Base-by-base conservation (phyloP, 2,888 invertebrate species). In the Chalcis sispes region DNA sequence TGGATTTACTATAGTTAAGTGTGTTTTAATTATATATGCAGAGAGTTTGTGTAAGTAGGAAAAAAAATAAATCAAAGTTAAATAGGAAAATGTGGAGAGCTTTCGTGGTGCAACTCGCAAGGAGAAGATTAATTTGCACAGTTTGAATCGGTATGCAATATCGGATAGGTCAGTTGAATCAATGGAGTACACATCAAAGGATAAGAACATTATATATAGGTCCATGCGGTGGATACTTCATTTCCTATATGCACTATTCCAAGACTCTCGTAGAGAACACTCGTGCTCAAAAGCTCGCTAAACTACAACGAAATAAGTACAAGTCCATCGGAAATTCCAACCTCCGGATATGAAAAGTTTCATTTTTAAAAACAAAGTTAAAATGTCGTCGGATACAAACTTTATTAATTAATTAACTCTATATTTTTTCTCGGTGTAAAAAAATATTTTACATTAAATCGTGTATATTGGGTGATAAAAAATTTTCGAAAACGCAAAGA, bases 151-250 rank as follows among this genome's bases (percentile, higher is more conserved):
- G 56, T 48, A 20, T 18, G 64, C 64, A 72, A 65, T 72, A 64
- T 54, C 56, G 54, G 48, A 5, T 32, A 36, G 64, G 46, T 48
- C 48, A 56, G 61, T 76, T 66, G 50, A 77, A 66, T 75, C 75
- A 75, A 78, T 81, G 79, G 76, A 72, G 62, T 58, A 52, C 52
- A 65, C 72, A 46, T 72, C 72, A 72, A 72, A 72, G 72, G 72
- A 56, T 25, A 25, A 48, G 58, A 69, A 46, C 58, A 69, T 58
- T 58, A 56, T n/a, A 36, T 46, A 40, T 46, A 64, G 48, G 23
- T 32, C 58, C 32, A 20, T 23, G 32, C 4, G 5, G 18, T 23
- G n/a, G 46, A 56, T 69, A 46, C 58, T 58, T 32, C 29, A 58
- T 58, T 48, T 32, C 15, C 69, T n/a, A 20, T 40, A 18, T 18